phyloP scores from a whole-genome alignment of 2,888 invertebrate genomes.

The Carterocephalus palaemon region DNA sequence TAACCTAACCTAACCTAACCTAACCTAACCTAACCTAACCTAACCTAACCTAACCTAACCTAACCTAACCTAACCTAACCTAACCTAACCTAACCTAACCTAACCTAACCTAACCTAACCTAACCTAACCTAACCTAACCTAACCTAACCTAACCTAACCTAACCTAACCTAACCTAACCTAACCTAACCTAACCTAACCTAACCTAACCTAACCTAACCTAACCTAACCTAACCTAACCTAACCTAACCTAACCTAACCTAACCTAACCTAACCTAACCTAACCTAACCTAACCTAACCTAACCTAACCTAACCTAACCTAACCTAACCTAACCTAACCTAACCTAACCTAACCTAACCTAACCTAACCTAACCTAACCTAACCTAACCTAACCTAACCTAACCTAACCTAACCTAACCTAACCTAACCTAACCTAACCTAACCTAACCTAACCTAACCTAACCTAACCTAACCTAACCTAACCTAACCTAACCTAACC shows the following conservation, averaged over 20 bases:
- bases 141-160: constrained; percentile 35
- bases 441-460: constrained; percentile 35
- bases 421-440: constrained; percentile 34
- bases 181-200: constrained; percentile 32
- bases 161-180: constrained; percentile 29
- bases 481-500: constrained; percentile 33
- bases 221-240: constrained; percentile 28
- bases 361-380: constrained; percentile 32
- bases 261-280: constrained; percentile 32
- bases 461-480: constrained; percentile 34
- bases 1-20: constrained; percentile 30
- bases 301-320: constrained; percentile 33
- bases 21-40: constrained; percentile 33
- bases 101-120: constrained; percentile 29
- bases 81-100: constrained; percentile 33
- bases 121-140: constrained; percentile 33
- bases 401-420: constrained; percentile 32
- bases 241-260: constrained; percentile 28
- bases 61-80: constrained; percentile 34
- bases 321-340: constrained; percentile 32
- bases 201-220: constrained; percentile 32
- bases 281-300: constrained; percentile 32
- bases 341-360: constrained; percentile 32
- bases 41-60: constrained; percentile 34
- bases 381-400: constrained; percentile 33